A percentile compares a stretch with the other conserved stretches of the same genome.
Conservation (phyloP, 2,113 vertebrate species). For the Clarias macrocephalus region DNA sequence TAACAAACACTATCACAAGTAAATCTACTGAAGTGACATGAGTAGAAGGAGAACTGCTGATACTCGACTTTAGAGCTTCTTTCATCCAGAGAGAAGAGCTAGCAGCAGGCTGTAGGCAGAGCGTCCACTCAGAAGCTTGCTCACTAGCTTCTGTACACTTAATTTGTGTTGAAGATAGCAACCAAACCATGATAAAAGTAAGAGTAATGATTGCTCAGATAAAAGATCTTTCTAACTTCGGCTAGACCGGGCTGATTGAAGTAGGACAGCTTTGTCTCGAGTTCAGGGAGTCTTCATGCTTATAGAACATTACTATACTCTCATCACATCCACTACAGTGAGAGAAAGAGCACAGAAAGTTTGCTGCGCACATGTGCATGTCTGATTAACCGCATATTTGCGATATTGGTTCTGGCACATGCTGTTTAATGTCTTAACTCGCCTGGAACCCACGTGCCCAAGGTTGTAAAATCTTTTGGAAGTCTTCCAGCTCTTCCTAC, state of each 20-base stretch:
- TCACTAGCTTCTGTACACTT: not conserved
- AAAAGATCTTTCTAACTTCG: conserved; percentile 39
- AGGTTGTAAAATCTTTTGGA: not conserved
- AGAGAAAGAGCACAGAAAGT: not conserved
- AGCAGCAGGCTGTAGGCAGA: conserved; percentile 12
- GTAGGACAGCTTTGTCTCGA: conserved; percentile 54
- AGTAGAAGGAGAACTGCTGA: conserved; percentile 7
- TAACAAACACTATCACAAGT: not conserved
- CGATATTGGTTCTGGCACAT: not conserved
- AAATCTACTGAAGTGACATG: not conserved
- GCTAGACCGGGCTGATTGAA: conserved; percentile 54
- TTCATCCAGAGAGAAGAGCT: conserved; percentile 8
- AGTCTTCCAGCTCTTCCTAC: not conserved
- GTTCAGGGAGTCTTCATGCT: conserved; percentile 57
- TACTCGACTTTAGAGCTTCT: not conserved
- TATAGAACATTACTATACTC: conserved; percentile 51
- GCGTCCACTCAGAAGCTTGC: not conserved
- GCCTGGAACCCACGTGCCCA: not conserved
- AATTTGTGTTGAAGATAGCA: conserved; percentile 33
- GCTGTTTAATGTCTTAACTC: not conserved
- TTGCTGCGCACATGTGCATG: not conserved
- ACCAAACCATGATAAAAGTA: conserved; percentile 52
- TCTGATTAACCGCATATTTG: not conserved
- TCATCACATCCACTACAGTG: conserved; percentile 53
- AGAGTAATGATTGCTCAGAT: conserved; percentile 67